Conservation (phyloP, 2,888 invertebrate genomes). For the Synergus umbraculus region DNA sequence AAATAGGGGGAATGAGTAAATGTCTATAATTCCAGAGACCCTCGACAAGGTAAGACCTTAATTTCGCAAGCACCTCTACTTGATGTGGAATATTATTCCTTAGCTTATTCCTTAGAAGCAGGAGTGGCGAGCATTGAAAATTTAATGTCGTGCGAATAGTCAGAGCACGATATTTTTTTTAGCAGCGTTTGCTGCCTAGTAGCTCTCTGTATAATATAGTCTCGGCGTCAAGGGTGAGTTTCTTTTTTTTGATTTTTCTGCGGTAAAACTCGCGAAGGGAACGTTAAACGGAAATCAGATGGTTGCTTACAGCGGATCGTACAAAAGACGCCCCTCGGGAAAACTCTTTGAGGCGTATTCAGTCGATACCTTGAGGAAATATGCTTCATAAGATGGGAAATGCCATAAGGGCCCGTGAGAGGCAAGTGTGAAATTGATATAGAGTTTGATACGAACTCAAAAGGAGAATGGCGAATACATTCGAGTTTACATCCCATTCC, state of each 20-base stretch:
- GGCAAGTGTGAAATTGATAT: conserved; percentile 70
- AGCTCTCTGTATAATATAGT: not conserved
- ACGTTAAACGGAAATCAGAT: conserved; percentile 54
- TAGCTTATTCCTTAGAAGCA: not conserved
- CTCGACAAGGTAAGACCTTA: conserved; percentile 10
- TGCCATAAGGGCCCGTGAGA: conserved; percentile 57
- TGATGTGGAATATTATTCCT: conserved; percentile 21
- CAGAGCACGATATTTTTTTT: conserved; percentile 5
- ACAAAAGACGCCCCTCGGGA: conserved; percentile 54
- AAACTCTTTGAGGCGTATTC: conserved; percentile 67
- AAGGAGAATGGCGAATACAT: conserved; percentile 33
- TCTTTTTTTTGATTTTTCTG: conserved; percentile 30
- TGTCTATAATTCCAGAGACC: conserved; percentile 8
- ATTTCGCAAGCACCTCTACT: not conserved
- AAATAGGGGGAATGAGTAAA: not conserved
- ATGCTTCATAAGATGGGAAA: conserved; percentile 63
- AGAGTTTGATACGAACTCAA: conserved; percentile 48
- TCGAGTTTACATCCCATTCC: conserved; percentile 10
- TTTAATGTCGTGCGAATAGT: conserved; percentile 27
- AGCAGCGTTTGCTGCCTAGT: not conserved
- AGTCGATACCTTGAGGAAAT: conserved; percentile 59
- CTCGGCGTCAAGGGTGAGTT: conserved; percentile 40
- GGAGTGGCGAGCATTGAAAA: conserved; percentile 14
- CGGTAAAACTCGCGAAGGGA: conserved; percentile 43
- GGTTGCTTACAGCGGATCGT: conserved; percentile 52